These are phyloP conservation scores for Molorchus minor DNA, from an alignment of 2,888 invertebrate genomes.

Conservation along the genomic window DNA sequence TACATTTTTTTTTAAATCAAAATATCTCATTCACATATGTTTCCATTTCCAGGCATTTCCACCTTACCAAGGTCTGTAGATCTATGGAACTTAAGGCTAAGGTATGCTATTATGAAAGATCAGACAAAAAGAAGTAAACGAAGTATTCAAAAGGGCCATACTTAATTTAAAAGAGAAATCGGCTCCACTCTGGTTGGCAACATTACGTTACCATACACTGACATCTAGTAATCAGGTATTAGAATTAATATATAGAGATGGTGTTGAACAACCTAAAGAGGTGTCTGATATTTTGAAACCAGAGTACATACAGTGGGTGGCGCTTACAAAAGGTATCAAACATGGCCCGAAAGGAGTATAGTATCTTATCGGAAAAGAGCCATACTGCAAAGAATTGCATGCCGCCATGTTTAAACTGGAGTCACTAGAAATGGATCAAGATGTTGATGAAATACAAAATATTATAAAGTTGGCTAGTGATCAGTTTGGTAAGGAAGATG, in stretches of 20 bases:
- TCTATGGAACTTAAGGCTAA: constrained; percentile 66
- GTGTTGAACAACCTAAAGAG: constrained; percentile 64
- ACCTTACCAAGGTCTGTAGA: constrained; percentile 62
- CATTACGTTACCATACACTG: constrained; percentile 56
- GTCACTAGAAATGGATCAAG: constrained; percentile 62
- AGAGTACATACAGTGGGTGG: constrained; percentile 69
- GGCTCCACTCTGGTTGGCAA: constrained; percentile 63
- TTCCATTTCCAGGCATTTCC: constrained; percentile 59
- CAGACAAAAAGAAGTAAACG: constrained; percentile 57
- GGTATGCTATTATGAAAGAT: constrained; percentile 62
- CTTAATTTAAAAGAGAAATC: constrained; percentile 59
- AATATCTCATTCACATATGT: too few species aligned
- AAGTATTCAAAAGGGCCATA: constrained; percentile 55
- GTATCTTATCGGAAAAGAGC: constrained; percentile 62
- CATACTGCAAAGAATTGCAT: constrained; percentile 55
- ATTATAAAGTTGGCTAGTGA: constrained; percentile 71
- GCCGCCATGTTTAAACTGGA: constrained; percentile 65
- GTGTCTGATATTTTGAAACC: constrained; percentile 68
- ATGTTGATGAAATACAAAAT: constrained; percentile 66
- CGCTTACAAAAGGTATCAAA: constrained; percentile 62
- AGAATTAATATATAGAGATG: constrained; percentile 61
- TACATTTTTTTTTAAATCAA: too few species aligned
- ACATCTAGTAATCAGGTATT: constrained; percentile 57
- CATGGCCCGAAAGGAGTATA: constrained; percentile 71
- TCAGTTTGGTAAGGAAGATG: constrained; percentile 73